Conservation (phyloP, 2,888 invertebrate species). For the Leucophenga montana region DNA sequence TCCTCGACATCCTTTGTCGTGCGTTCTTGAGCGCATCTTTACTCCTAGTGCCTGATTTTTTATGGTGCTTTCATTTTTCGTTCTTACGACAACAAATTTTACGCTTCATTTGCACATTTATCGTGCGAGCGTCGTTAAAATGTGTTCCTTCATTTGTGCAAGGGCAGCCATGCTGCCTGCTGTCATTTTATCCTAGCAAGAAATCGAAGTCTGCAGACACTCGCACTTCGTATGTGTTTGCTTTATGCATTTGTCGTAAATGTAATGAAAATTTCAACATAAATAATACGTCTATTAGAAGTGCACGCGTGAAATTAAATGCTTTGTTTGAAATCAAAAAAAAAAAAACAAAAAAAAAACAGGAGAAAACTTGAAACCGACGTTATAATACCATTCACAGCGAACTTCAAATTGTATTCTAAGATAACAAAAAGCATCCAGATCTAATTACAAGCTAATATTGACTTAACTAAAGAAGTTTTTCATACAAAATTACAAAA, state of each 20-base stretch:
- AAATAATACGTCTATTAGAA: neutral
- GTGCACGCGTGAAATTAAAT: conserved; percentile 11
- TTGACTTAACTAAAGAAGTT: no score
- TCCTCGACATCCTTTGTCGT: neutral
- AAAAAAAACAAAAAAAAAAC: neutral
- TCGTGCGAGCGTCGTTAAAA: conserved; percentile 21
- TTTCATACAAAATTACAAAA: no score
- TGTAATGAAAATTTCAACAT: conserved; percentile 1
- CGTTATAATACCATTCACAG: no score
- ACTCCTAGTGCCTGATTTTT: neutral
- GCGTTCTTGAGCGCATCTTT: neutral
- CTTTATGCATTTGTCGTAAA: neutral
- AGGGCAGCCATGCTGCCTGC: no score
- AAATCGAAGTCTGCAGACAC: conserved; percentile 4
- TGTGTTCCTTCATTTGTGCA: conserved; percentile 9
- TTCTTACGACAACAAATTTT: conserved; percentile 45
- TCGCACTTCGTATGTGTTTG: no score
- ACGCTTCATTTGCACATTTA: conserved; percentile 39
- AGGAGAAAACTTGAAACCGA: no score
- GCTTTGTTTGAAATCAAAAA: neutral
- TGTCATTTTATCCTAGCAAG: no score
- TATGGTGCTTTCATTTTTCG: conserved; percentile 21
- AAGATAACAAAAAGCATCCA: no score
- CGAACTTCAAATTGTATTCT: no score
- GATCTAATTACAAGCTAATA: no score